Evolutionary conservation across 23 tunicate genomes (phyloP).

Genomic region (Halocynthia roretzi): DNA sequence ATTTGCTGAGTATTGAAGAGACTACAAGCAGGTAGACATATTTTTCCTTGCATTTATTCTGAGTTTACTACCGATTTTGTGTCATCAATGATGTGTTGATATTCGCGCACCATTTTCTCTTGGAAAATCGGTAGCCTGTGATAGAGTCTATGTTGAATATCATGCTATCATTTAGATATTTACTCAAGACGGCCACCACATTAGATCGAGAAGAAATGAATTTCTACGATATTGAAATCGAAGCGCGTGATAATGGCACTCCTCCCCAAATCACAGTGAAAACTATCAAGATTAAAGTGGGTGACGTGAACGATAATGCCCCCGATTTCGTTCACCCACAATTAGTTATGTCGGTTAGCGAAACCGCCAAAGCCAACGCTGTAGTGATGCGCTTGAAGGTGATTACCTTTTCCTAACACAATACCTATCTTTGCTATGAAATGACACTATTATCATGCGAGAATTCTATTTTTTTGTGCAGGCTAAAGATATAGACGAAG

Average conservation of each 20-base stretch:
- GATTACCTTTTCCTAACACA: background rate
- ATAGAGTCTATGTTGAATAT: background rate
- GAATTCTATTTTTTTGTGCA: background rate
- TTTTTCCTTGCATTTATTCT: background rate
- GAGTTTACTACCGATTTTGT: background rate
- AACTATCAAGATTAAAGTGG: conserved; percentile 39
- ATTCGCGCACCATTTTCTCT: background rate
- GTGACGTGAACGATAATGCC: conserved; percentile 72
- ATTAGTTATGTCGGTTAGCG: conserved; percentile 35
- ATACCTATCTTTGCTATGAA: no score
- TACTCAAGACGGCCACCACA: conserved; percentile 27
- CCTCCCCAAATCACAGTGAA: conserved; percentile 51
- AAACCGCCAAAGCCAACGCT: conserved; percentile 29
- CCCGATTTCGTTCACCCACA: conserved; percentile 39
- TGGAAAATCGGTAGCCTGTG: background rate
- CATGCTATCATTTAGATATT: background rate
- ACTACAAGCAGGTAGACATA: conserved; percentile 5
- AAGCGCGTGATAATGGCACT: conserved; percentile 60
- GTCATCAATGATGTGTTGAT: no score
- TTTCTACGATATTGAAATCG: conserved; percentile 31
- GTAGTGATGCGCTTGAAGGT: conserved; percentile 23
- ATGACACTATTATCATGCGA: background rate
- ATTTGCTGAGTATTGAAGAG: background rate
- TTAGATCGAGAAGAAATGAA: conserved; percentile 69
- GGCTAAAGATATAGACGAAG: conserved; percentile 64